Evolutionary conservation across 2,797 vertebrate species (phyloP).

Genomic region (Gymnothorax javanicus): DNA sequence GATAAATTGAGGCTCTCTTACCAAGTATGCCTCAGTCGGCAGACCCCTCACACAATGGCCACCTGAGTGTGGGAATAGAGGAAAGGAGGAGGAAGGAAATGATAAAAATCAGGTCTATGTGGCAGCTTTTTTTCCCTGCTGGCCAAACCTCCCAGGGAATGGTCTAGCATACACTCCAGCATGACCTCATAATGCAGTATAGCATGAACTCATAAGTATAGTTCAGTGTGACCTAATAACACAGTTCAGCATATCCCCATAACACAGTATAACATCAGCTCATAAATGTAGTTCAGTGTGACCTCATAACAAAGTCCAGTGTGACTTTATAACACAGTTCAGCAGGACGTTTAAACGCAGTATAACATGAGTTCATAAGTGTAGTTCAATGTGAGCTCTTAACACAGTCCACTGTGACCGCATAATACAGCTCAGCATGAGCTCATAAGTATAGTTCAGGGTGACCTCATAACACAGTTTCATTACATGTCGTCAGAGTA

Average conservation of each 20-base stretch:
- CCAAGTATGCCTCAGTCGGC: background rate
- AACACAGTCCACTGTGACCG: conserved; percentile 31
- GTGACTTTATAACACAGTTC: too few relatives aligned
- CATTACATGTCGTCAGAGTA: background rate
- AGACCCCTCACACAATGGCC: conserved; percentile 42
- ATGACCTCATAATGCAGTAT: conserved; percentile 30
- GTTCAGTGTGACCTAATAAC: conserved; percentile 34
- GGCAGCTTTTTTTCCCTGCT: conserved; percentile 42
- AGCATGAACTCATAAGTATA: background rate
- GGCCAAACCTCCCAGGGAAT: conserved; percentile 27
- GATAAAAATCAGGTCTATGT: conserved; percentile 45
- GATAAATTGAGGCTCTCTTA: conserved; percentile 18
- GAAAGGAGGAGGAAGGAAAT: conserved; percentile 44
- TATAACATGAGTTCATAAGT: too few relatives aligned
- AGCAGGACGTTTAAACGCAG: too few relatives aligned
- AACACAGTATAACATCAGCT: background rate
- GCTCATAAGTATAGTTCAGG: conserved; percentile 7
- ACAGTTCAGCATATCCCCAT: conserved; percentile 33
- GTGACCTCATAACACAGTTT: conserved; percentile 32
- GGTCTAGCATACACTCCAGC: background rate
- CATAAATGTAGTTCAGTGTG: too few relatives aligned
- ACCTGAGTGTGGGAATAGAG: conserved; percentile 49
- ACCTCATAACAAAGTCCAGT: too few relatives aligned
- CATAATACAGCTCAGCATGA: background rate
- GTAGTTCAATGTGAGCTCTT: conserved; percentile 34